phyloP scores from a whole-genome alignment of 2,888 invertebrate genomes.

The Tricholauxania praeusta region DNA sequence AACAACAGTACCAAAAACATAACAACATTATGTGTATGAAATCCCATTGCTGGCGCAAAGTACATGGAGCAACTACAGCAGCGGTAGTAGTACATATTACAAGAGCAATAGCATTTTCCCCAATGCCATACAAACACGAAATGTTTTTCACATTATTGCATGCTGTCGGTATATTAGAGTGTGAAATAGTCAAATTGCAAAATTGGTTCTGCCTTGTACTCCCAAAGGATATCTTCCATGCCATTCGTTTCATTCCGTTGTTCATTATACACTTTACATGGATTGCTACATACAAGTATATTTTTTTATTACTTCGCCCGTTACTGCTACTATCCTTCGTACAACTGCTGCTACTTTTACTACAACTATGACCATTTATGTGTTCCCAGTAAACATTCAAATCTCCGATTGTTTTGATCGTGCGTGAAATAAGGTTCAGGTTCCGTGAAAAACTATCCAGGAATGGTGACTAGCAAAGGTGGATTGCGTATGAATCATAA shows the following conservation, averaged over 20 bases:
- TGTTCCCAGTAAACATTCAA: too few species aligned
- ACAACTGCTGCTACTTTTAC: slow-evolving; percentile 11
- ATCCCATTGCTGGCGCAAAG: slow-evolving; percentile 18
- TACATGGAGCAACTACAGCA: not conserved
- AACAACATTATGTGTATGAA: not conserved
- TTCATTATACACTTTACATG: slow-evolving; percentile 13
- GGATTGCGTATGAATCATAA: too few species aligned
- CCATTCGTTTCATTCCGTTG: slow-evolving; percentile 12
- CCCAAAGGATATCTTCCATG: slow-evolving; percentile 29
- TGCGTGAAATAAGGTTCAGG: too few species aligned
- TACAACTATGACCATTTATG: not conserved
- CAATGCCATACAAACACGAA: slow-evolving; percentile 48
- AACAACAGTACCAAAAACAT: slow-evolving; percentile 13
- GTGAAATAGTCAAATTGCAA: slow-evolving; percentile 36
- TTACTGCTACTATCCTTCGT: slow-evolving; percentile 1
- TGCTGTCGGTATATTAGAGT: slow-evolving; percentile 48
- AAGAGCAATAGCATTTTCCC: slow-evolving; percentile 20
- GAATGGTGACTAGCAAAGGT: too few species aligned
- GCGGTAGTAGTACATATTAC: not conserved
- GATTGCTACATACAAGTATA: not conserved
- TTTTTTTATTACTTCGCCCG: too few species aligned
- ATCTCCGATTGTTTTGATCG: too few species aligned
- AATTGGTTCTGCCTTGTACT: slow-evolving; percentile 35
- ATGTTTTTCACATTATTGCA: slow-evolving; percentile 49
- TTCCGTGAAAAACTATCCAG: too few species aligned